Percentiles rank a stretch among this genome's conserved stretches.
Conservation (phyloP, 2,113 vertebrate species). For the Odocoileus hemionus region DNA sequence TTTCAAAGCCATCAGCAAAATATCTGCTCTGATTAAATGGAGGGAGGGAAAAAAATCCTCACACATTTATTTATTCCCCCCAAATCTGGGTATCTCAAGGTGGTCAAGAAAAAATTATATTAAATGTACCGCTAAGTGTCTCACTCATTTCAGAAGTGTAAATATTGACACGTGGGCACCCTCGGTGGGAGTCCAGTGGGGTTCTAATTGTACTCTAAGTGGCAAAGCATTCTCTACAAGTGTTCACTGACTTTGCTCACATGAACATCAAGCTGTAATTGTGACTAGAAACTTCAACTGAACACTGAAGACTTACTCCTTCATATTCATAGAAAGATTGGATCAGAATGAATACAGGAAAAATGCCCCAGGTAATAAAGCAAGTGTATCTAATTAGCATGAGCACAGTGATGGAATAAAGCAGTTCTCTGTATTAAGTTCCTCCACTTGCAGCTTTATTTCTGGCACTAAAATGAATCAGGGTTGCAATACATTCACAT, state of each 20-base stretch:
- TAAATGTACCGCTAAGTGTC: conserved; percentile 40
- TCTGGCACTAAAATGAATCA: neutral
- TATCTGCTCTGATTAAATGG: conserved; percentile 63
- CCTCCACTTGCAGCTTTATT: neutral
- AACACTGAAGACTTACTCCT: conserved; percentile 40
- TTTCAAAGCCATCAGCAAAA: conserved; percentile 56
- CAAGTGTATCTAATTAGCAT: conserved; percentile 57
- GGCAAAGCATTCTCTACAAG: neutral
- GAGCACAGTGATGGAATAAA: neutral
- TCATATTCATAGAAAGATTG: neutral
- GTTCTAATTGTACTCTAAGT: neutral
- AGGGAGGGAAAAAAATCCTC: neutral
- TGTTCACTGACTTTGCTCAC: conserved; percentile 30
- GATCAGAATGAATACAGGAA: conserved; percentile 28
- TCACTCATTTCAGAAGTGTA: conserved; percentile 38
- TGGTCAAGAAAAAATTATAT: conserved; percentile 62
- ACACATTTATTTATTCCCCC: conserved; percentile 65
- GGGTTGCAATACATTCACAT: neutral
- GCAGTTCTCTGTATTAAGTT: neutral
- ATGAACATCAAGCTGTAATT: neutral
- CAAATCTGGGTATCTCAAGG: conserved; percentile 61
- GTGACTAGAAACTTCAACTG: conserved; percentile 37
- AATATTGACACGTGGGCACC: conserved; percentile 44
- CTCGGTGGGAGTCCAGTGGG: neutral
- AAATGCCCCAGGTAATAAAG: conserved; percentile 51